Base-by-base conservation (phyloP, 2,888 invertebrate genomes). In the Bombylius major region DNA sequence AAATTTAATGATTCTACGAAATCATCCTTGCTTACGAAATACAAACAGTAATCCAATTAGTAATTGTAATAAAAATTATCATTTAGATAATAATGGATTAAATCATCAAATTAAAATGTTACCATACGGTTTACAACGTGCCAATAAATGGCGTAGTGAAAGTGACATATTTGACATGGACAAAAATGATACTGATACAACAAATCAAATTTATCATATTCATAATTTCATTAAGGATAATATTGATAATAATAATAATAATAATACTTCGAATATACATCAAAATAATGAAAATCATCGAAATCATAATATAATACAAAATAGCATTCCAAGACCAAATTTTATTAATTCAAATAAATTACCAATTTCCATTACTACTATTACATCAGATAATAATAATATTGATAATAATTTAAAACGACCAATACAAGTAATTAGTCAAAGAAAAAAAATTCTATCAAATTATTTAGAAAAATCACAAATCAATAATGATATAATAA, bases 121-220 rank as follows among this genome's bases (percentile, higher is more conserved):
- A 3, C 34, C 34, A 9, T 39, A 55, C 47, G 51, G 34, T n/a
- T 44, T 50, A 51, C 32, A 51, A 33, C 48, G 64, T 52, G 62
- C 69, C 60, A 63, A 66, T 58, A 72, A 71, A 61, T 73, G 72
- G 70, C 70, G 69, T 57, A 73, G 73, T 62, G 73, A 73, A 65
- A 73, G 70, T 62, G 73, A 73, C 59, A 65, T 73, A 50, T 66
- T 67, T 5, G 60, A 65, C 56, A 56, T 67, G 59, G 65, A 64
- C 59, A 62, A 63, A 50, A 54, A 61, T 54, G 62, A 61, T 53
- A 58, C 56, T 42, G 58, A 61, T 53, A 52, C 58, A 47, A 60
- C 56, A 7, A 58, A 58, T 46, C 51, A 46, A 54, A 55, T 34
- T 14, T 31, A 55, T 36, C 51, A 51, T 32, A 56, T 50, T 56